Evolutionary conservation across 37 sponge, comb jelly and placozoan species (phyloP).

Genomic region (Petrosia ficiformis): DNA sequence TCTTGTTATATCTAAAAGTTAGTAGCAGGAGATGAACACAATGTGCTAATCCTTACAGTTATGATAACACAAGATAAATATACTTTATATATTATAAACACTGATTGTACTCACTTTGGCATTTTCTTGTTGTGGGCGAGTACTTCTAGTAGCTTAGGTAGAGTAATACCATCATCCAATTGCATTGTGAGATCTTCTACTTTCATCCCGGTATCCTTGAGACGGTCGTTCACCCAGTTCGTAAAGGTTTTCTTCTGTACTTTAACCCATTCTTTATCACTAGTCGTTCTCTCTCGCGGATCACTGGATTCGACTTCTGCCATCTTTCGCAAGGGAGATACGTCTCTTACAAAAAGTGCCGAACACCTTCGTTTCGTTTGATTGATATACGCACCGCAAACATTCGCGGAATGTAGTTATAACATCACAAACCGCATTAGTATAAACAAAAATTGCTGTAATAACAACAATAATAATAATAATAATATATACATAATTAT

Average conservation of each 20-base stretch:
- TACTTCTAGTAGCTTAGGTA: slow-evolving; percentile 69
- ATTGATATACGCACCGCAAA: no score
- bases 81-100: no score
- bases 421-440: no score
- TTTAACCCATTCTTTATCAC: slow-evolving; percentile 68
- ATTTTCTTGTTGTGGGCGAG: slow-evolving; percentile 70
- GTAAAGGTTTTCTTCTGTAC: slow-evolving; percentile 87
- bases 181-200: slow-evolving; percentile 69
- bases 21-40: background rate
- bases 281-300: background rate
- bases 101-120: slow-evolving; percentile 43
- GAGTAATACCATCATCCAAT: slow-evolving; percentile 75
- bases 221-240: slow-evolving; percentile 76
- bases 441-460: no score
- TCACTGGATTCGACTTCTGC: background rate
- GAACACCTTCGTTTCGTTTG: no score
- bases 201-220: slow-evolving; percentile 57
- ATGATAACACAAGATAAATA: background rate
- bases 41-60: background rate
- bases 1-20: slow-evolving; percentile 49
- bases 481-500: no score
- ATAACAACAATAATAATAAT: no score
- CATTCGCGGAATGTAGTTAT: no score
- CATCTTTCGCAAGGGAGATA: no score
- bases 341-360: no score